A percentile compares a stretch with the other conserved stretches of the same genome.
phyloP scores from a whole-genome alignment of 1,140 invertebrate genomes.

The Drosophila punjabiensis region DNA sequence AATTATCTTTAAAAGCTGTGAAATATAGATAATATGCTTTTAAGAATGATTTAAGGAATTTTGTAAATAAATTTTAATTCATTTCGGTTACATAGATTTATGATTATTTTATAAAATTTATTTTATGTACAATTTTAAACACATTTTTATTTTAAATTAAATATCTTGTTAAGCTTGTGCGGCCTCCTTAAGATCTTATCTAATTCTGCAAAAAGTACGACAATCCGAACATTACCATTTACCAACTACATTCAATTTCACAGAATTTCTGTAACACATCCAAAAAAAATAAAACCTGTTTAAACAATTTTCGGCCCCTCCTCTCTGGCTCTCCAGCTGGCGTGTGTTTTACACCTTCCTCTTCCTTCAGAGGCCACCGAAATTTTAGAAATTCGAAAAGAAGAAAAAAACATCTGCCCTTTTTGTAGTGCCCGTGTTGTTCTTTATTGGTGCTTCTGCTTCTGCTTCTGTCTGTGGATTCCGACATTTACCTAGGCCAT shows the following conservation, averaged over 20 bases:
- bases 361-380: conserved; percentile 3
- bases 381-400: conserved; percentile 23
- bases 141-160: not conserved
- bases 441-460: conserved; percentile 17
- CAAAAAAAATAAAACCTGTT: conserved; percentile 19
- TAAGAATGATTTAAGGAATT: not conserved
- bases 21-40: not conserved
- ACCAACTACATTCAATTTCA: conserved; percentile 9
- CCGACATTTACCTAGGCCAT: conserved; percentile 43
- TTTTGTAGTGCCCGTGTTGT: conserved; percentile 21
- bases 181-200: not conserved
- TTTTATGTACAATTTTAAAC: not conserved
- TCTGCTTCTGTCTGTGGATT: conserved; percentile 9
- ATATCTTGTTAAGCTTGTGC: not conserved
- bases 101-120: not conserved
- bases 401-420: conserved; percentile 46
- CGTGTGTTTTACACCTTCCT: conserved; percentile 19
- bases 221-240: conserved; percentile 3
- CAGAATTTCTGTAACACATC: conserved; percentile 20
- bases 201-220: conserved; percentile 3
- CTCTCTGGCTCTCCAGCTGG: not conserved
- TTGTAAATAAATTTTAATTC: not conserved
- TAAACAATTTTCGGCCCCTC: conserved; percentile 1
- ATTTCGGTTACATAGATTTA: not conserved
- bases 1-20: not conserved